Evolutionary conservation across 2,113 vertebrate genomes (phyloP), one percentile per base, ranked within the genome.

Genomic region (Callaeas wilsoni): DNA sequence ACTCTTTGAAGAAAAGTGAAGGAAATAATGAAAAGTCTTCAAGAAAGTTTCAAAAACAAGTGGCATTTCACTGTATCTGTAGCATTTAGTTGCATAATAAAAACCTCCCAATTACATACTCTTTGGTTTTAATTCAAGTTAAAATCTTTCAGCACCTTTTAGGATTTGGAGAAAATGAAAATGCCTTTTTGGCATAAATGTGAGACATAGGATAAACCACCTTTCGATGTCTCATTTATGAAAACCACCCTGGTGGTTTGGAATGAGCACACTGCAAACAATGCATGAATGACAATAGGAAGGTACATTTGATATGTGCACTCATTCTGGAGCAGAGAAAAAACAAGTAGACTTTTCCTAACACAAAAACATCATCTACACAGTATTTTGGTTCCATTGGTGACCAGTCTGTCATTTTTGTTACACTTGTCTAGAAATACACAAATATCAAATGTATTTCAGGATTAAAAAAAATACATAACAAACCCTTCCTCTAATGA

Each of bases 81-180:
- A 97, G 90, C 94, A 97, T 69, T 91, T 95, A 96, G 80, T 95
- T 96, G 90, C 89, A 79, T 96, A 95, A 97, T 96, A 97, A 92
- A 97, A 95, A 94, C 91, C 70, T 97, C 88, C 94, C 89, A 85
- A 75, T 96, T 97, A 85, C 94, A 97, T 97, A 97, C 49, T 97
- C 93, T 90, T 90, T 94, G 95, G 76, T 97, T 98, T 98, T 97
- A 97, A 97, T 98, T 98, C 98, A 98, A 98, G 98, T 98, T 98
- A 97, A 97, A 97, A 95, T 94, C 97, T 97, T 89, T 98, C 95
- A 98, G 98, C 98, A 98, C 98, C 98, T 96, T 98, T 93, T 94
- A 96, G 70, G 92, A 82, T 84, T 95, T 96, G 76, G 97, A 95
- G 84, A 87, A 95, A 86, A 92, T 62, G 23, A 95, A 97, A 95